Conservation (phyloP, 2,113 vertebrate genomes). For the Camelus dromedarius region DNA sequence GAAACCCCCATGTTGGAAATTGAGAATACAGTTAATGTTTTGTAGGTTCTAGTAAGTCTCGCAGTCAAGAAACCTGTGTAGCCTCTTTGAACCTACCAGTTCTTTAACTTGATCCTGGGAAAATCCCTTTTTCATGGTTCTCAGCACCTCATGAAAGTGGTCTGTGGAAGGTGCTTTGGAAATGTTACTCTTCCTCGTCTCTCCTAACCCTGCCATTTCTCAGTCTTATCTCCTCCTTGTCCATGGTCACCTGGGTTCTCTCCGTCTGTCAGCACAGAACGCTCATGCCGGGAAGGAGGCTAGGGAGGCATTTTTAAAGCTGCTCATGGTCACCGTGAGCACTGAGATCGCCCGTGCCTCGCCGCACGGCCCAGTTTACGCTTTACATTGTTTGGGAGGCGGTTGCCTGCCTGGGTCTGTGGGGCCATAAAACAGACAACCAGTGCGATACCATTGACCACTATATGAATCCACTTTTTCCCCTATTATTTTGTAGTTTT, state of each 20-base stretch:
- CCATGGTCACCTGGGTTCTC: neutral
- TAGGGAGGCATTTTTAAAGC: neutral
- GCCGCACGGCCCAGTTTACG: neutral
- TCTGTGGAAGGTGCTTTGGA: neutral
- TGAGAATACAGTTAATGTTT: neutral
- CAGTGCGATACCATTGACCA: neutral
- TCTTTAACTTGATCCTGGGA: neutral
- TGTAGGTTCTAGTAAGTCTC: neutral
- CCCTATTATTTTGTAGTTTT: neutral
- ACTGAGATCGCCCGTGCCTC: neutral
- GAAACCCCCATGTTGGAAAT: neutral
- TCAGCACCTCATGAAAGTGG: neutral
- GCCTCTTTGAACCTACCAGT: neutral
- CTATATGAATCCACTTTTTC: neutral
- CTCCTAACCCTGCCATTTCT: neutral
- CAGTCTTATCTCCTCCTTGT: neutral
- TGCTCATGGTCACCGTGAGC: neutral
- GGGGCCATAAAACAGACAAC: neutral
- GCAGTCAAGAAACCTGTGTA: neutral
- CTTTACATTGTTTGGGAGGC: neutral
- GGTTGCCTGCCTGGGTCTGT: neutral
- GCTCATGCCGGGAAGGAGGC: rapidly evolving
- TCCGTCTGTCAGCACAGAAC: too few relatives aligned
- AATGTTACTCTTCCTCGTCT: neutral
- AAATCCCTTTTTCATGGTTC: neutral